These are phyloP conservation scores for Festucalex cinctus DNA, from an alignment of 2,113 vertebrate species.

Conservation along the genomic window DNA sequence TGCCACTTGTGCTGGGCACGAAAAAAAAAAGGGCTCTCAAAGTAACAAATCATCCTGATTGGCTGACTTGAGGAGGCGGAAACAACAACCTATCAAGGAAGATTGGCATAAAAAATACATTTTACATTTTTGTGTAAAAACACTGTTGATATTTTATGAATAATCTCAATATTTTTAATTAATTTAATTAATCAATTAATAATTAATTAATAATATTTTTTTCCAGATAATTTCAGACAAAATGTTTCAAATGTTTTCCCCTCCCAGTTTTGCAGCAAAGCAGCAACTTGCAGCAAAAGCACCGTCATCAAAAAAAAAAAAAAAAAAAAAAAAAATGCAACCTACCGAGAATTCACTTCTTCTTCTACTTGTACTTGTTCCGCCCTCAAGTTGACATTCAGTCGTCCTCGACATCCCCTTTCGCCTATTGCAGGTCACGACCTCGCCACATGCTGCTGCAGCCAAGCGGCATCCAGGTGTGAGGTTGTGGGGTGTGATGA, in stretches of 20 bases:
- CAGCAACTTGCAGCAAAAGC: background rate
- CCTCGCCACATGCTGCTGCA: conserved; percentile 19
- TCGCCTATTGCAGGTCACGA: conserved; percentile 28
- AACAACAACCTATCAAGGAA: no score
- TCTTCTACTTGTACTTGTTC: background rate
- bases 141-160: no score
- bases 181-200: no score
- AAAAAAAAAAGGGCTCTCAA: no score
- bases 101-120: no score
- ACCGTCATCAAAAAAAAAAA: background rate
- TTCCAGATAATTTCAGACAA: background rate
- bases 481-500: conserved; percentile 43
- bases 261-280: background rate
- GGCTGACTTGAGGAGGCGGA: no score
- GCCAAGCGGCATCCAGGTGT: conserved; percentile 53
- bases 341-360: background rate
- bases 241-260: background rate
- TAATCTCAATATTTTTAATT: no score
- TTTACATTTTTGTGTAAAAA: no score
- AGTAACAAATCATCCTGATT: no score
- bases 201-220: no score
- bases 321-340: background rate
- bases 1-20: no score
- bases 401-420: background rate
- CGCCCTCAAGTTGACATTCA: background rate